Base-by-base conservation (phyloP, 2,888 invertebrate genomes). In the Phlogophora meticulosa region DNA sequence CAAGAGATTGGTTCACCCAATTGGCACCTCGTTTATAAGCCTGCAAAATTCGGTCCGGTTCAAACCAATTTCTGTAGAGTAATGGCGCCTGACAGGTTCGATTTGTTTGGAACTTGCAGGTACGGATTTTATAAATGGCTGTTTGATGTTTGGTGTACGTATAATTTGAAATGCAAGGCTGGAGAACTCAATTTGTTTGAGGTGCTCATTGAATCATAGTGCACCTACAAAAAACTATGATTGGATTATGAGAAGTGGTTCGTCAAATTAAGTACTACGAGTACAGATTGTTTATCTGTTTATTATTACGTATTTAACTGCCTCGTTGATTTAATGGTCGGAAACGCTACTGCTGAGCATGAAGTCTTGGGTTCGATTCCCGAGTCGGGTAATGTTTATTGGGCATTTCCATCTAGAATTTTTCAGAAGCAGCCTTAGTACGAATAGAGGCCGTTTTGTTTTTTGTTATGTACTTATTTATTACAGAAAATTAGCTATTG, bases 11-110 rank as follows among this genome's bases (percentile, higher is more conserved):
- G 61, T 78, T 69, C 69, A 46, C 67, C 61, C 72, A 80, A 85
- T 83, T 78, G 81, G 82, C 82, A 82, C 80, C 80, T 81, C 78
- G 72, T 80, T 83, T 76, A 78, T 70, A 76, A 83, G 69, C 63
- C 63, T 66, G 66, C 4, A 28, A 71, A 79, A 71, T 74, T 74
- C 53, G 52, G 70, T 59, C 66, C 38, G 22, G 57, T 63, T 68
- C 34, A 72, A 71, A 72, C 45, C 70, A 73, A 81, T 82, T 81
- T 75, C 67, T 70, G 57, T 60, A 62, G 59, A 73, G 57, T 48
- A 60, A 61, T 69, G 60, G 73, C 43, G 40, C 58, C 59, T 80
- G 78, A 72, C 75, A 76, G 70, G 17, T 48, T 34, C 60, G 57
- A 84, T 82, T 85, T 80, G 71, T 81, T 76, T 73, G 49, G 43